A percentile compares a stretch with the other conserved stretches of the same genome.
Conservation (phyloP, 2,113 vertebrate species). For the Pomatorhinus ruficollis region DNA sequence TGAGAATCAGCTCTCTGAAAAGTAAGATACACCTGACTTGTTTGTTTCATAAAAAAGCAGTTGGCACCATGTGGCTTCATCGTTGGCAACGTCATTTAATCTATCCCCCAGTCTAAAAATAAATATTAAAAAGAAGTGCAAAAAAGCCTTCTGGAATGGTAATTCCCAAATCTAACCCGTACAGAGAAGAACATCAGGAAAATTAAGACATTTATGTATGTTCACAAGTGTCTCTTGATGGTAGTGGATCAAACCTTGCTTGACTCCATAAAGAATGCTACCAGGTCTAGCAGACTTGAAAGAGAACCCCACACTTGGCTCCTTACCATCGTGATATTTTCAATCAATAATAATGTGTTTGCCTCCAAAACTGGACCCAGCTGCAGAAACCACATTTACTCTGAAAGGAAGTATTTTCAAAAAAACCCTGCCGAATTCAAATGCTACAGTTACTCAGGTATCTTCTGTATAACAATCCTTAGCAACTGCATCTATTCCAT, state of each 20-base stretch:
- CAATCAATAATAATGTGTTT: neutral
- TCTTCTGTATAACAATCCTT: fast-evolving
- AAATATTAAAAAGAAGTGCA: neutral
- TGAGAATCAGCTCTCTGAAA: neutral
- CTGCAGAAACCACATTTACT: neutral
- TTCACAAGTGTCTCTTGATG: neutral
- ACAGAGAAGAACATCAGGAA: neutral
- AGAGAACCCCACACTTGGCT: neutral
- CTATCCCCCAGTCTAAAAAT: neutral
- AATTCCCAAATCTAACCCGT: neutral
- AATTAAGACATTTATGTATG: neutral
- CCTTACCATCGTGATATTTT: neutral
- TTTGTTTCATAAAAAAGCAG: neutral
- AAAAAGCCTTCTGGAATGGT: neutral
- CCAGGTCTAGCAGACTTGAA: neutral
- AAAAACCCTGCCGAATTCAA: neutral
- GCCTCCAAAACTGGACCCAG: neutral
- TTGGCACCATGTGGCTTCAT: fast-evolving
- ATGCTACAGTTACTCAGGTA: neutral
- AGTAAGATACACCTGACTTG: neutral
- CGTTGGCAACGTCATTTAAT: neutral
- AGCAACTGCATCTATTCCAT: neutral
- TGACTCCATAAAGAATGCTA: neutral
- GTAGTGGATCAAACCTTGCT: neutral
- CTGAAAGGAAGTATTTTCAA: neutral